Evolutionary conservation across 2,113 vertebrate genomes (phyloP), one percentile per base, ranked within the genome.

Genomic region (Labrus mixtus): DNA sequence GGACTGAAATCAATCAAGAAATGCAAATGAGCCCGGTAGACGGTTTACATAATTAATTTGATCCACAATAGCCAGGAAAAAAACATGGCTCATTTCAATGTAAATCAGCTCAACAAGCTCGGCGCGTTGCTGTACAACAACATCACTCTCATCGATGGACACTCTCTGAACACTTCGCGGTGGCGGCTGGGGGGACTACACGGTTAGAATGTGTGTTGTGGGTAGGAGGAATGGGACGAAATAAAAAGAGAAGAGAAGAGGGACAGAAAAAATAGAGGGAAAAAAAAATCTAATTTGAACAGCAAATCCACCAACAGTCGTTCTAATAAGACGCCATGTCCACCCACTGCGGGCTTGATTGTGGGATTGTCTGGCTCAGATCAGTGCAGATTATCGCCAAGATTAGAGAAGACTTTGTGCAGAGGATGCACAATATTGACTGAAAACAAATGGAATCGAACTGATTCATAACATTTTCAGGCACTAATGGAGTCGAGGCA

Each of bases 21-120:
- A 91, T 93, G 91, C 88, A 91, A 89, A 92, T 83, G 81, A 83
- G 59, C 41, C 20, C 36, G 0, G 7, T 41, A 73, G 73, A 84
- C 53, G 68, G 82, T 76, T 87, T 83, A 89, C 68, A 85, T 84
- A 83, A 92, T 89, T 87, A 67, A 89, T 87, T 90, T 73, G 48
- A 62, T 78, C 72, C 71, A 83, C 74, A 90, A 85, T 64, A 87
- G 57, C 54, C 36, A n/a, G 48, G 48, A 76, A 20, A 51, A n/a
- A 51, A 73, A 73, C 60, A 76, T 25, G 54, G 25, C 76, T 78
- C 72, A 77, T 84, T 89, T 82, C 61, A 76, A 87, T 84, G 56
- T 77, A 68, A 85, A 79, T 82, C 81, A 72, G 41, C 33, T 58
- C 19, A 83, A 81, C 66, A 56, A 50, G 43, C 67, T 63, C 65